A percentile compares a stretch with the other conserved stretches of the same genome.
phyloP scores from a whole-genome alignment of 1,140 invertebrate species.

The Homalodisca vitripennis region DNA sequence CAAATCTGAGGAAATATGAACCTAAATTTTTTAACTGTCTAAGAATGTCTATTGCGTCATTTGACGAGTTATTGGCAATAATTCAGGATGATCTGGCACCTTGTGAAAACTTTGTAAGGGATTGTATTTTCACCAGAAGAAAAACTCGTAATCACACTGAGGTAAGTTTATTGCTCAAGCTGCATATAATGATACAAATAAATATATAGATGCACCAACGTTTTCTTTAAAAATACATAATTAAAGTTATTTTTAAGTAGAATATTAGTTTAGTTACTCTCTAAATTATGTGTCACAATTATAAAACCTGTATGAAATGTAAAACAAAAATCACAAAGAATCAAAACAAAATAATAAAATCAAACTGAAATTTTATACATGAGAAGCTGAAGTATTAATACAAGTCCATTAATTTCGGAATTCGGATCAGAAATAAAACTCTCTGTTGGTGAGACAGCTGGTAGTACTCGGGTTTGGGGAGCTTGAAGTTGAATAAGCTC shows the following conservation, averaged over 20 bases:
- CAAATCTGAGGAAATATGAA: neutral
- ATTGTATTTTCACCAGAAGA: neutral
- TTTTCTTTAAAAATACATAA: neutral
- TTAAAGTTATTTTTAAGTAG: neutral
- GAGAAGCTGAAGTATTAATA: too few relatives aligned
- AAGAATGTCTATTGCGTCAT: neutral
- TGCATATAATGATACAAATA: neutral
- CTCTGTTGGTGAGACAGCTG: neutral
- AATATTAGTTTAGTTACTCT: neutral
- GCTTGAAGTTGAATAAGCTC: neutral
- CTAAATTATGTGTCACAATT: neutral
- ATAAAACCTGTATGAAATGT: neutral
- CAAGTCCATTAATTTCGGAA: neutral
- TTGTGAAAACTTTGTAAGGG: neutral
- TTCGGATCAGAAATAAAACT: neutral
- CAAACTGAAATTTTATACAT: too few relatives aligned
- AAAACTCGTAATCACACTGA: neutral
- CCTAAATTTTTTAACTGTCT: neutral
- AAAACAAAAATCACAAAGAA: neutral
- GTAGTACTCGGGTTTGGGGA: neutral
- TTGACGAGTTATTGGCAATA: neutral
- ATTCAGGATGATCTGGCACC: neutral
- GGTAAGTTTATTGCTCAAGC: too few relatives aligned
- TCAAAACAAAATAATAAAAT: neutral
- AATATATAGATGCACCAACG: neutral